Conservation (phyloP, 1,140 invertebrate genomes). For the Ditylenchus dipsaci region DNA sequence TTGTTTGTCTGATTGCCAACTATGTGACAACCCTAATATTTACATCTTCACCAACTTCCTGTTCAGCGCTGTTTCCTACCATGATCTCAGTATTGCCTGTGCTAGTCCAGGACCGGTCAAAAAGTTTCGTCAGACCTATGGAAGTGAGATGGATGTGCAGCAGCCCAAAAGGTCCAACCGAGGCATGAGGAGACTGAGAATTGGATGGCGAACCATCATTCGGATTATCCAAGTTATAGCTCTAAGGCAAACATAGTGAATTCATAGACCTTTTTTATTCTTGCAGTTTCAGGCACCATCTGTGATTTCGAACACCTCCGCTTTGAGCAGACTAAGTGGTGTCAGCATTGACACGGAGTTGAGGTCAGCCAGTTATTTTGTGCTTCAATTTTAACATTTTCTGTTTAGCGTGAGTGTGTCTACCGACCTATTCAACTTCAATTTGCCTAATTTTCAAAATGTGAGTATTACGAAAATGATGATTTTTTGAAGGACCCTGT, state of each 20-base stretch:
- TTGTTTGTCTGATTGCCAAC: too few relatives aligned
- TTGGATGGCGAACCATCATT: conserved; percentile 15
- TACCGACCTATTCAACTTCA: conserved; percentile 4
- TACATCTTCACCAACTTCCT: conserved; percentile 1
- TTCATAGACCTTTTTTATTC: background rate
- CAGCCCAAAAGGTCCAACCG: background rate
- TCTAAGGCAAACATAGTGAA: background rate
- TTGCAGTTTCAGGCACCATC: conserved; percentile 11
- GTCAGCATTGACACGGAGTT: conserved; percentile 21
- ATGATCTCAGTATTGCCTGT: conserved; percentile 11
- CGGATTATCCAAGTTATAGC: conserved; percentile 2
- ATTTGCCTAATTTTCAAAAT: background rate
- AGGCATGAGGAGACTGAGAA: conserved; percentile 8
- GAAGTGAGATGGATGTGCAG: background rate
- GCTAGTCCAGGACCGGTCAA: conserved; percentile 22
- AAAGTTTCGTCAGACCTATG: conserved; percentile 12
- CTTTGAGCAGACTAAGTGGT: conserved; percentile 8
- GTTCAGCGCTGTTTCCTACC: background rate
- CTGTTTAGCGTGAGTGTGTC: background rate
- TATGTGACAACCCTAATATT: too few relatives aligned
- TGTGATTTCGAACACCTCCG: conserved; percentile 10
- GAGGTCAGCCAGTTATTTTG: too few relatives aligned
- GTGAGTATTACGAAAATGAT: too few relatives aligned
- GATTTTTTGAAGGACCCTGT: too few relatives aligned
- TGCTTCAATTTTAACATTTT: too few relatives aligned